phyloP scores from a whole-genome alignment of 2,113 vertebrate species.

The Phocoena sinus region DNA sequence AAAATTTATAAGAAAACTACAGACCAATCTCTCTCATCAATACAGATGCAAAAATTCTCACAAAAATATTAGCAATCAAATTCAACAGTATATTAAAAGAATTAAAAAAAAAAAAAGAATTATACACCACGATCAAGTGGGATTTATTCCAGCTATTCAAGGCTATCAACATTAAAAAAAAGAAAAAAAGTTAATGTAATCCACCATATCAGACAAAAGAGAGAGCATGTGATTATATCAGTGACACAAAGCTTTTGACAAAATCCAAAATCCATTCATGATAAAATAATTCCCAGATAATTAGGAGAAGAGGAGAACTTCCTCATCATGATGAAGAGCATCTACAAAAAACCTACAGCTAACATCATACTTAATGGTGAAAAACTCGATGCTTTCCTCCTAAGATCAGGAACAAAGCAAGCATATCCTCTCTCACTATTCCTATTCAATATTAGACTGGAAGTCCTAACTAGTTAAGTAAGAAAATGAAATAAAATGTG shows the following conservation, averaged over 20 bases:
- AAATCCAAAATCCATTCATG: background rate
- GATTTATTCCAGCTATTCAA: background rate
- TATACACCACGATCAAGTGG: background rate
- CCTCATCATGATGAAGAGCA: background rate
- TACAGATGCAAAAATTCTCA: background rate
- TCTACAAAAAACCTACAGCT: background rate
- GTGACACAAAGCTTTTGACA: background rate
- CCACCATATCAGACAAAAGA: too few species aligned
- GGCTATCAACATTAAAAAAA: background rate
- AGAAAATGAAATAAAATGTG: background rate
- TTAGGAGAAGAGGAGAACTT: background rate
- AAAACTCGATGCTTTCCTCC: background rate
- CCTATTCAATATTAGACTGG: background rate
- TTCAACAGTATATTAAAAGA: background rate
- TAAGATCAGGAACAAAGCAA: background rate
- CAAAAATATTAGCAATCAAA: background rate
- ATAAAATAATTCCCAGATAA: background rate
- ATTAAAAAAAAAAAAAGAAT: background rate
- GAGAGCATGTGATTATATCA: background rate
- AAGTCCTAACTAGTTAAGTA: background rate
- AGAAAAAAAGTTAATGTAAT: background rate
- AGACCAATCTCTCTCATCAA: background rate
- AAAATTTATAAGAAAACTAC: background rate
- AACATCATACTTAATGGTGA: background rate
- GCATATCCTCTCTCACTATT: background rate